Evolutionary conservation across 2,888 invertebrate species (phyloP), one percentile per base, ranked within the genome.

Genomic region (Ormyrus nitidulus): DNA sequence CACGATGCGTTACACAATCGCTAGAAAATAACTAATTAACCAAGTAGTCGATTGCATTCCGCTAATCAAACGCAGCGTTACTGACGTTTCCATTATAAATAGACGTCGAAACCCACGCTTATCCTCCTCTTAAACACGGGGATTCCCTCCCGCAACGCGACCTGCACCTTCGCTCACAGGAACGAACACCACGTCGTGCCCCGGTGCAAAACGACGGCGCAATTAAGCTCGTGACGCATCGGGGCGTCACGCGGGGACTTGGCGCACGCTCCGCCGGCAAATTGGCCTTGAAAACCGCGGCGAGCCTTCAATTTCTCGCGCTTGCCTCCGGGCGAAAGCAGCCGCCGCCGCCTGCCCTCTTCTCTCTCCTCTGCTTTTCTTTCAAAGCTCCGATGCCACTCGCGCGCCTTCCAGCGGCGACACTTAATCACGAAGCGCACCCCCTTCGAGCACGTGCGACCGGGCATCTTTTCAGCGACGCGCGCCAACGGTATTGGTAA

Each of bases 391-490:
- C 53, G 34, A 19, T 83, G 79, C 83, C 80, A 82, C 83, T 83
- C 82, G 80, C 82, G 80, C 83, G 83, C 84, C 84, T 83, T 84
- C 82, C 84, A 78, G 77, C 82, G 19, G 84, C 83, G 82, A 78
- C 83, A 77, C 82, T 85, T 85, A 84, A 86, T 86, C 85, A 82
- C 84, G 79, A 58, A 83, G 77, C 84, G 82, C 84, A 83, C 83
- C 19, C 19, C 19, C 19, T 19, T 19, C 19, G 19, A 19, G 83
- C 77, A n/a, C 34, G 69, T 83, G 72, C 77, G 74, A 64, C 70
- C 1, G 1, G 19, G 13, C 66, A 48, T 64, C 72, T 46, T 80
- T 19, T 19, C 1, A 19, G 19, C 46, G 78, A 76, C 73, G 46
- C 49, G 10, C 6, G 6, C 1, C 19, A 19, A 19, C 19, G 19